phyloP scores from a whole-genome alignment of 2,113 vertebrate genomes.

The Actinemys pallida region DNA sequence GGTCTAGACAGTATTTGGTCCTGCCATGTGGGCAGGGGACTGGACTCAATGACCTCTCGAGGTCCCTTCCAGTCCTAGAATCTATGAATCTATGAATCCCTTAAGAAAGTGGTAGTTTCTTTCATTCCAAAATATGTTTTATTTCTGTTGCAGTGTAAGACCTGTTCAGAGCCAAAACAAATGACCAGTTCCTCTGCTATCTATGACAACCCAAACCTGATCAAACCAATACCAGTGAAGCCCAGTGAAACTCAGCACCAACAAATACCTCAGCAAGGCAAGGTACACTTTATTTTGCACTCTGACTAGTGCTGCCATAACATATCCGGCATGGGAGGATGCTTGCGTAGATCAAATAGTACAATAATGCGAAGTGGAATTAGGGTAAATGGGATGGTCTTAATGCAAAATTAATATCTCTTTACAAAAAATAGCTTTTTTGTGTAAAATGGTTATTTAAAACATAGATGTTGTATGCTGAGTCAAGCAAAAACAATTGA shows the following conservation, averaged over 20 bases:
- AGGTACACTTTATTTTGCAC: slow-evolving; percentile 66
- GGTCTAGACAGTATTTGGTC: too few species aligned
- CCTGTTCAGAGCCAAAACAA: slow-evolving; percentile 92
- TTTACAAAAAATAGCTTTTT: neutral
- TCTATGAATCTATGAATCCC: neutral
- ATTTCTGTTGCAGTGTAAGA: slow-evolving; percentile 83
- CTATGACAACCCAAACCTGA: slow-evolving; percentile 90
- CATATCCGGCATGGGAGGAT: accelerated
- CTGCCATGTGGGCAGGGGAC: too few species aligned
- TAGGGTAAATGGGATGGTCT: neutral
- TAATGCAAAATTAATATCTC: neutral
- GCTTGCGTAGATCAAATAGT: neutral
- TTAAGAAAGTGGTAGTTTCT: neutral
- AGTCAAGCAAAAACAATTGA: neutral
- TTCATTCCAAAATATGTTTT: neutral
- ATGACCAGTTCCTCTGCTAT: slow-evolving; percentile 91
- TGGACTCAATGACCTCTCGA: too few species aligned
- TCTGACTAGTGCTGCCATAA: neutral
- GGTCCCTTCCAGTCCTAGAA: too few species aligned
- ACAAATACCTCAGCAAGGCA: slow-evolving; percentile 53
- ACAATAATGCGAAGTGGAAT: neutral
- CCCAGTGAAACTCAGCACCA: slow-evolving; percentile 79
- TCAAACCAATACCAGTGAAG: slow-evolving; percentile 97
- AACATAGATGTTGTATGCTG: neutral
- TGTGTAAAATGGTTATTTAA: neutral